Evolutionary conservation across 2,113 vertebrate genomes (phyloP).

Genomic region (Erinaceus europaeus): DNA sequence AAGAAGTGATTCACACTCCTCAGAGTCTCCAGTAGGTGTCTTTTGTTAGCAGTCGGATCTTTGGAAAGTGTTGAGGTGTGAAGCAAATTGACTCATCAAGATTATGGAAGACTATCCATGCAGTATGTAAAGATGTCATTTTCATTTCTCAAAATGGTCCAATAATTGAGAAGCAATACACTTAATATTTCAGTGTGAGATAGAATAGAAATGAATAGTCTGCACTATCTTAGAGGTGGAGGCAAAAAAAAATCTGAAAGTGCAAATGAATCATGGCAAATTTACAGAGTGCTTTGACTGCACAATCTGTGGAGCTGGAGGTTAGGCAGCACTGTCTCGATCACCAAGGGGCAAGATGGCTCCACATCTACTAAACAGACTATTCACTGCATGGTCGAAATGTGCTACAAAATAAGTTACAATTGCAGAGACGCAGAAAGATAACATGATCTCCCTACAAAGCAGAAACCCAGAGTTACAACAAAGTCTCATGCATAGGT

Average conservation of each 20-base stretch:
- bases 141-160: not conserved
- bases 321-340: not conserved
- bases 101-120: not conserved
- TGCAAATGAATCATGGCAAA: not conserved
- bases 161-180: not conserved
- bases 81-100: not conserved
- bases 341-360: not conserved
- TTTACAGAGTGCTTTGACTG: rapidly evolving
- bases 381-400: not conserved
- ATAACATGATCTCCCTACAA: not conserved
- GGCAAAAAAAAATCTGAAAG: not conserved
- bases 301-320: not conserved
- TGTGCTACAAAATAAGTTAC: not conserved
- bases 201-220: rapidly evolving
- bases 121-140: not conserved
- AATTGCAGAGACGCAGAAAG: not conserved
- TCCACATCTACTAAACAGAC: rapidly evolving
- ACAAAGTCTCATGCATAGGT: not conserved
- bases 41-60: not conserved
- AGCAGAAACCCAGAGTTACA: not conserved
- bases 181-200: not conserved
- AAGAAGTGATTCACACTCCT: not conserved
- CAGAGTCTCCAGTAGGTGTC: not conserved
- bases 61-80: not conserved
- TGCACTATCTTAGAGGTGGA: not conserved